A percentile compares a stretch with the other conserved stretches of the same genome.
Evolutionary conservation across 2,888 invertebrate species (phyloP).

Genomic region (Odontothrips loti): DNA sequence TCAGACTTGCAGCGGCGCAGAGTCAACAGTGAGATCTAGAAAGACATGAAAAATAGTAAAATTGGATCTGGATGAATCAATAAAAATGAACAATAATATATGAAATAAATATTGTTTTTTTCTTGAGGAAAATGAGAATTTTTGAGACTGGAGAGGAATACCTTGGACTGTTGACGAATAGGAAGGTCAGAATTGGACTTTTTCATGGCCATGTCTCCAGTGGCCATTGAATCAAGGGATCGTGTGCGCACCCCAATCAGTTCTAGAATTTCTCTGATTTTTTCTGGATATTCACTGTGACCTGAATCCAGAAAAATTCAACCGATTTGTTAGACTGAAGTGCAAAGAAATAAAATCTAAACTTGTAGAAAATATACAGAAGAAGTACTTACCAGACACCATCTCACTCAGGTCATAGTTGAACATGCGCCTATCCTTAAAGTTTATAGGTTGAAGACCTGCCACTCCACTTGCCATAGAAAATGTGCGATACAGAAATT

Average conservation of each 20-base stretch:
- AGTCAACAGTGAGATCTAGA: not conserved
- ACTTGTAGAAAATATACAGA: not conserved
- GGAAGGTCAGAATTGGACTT: constrained; percentile 1
- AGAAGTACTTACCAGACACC: constrained; percentile 47
- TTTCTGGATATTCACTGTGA: constrained; percentile 56
- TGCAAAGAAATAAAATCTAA: constrained; percentile 3
- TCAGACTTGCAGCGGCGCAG: constrained; percentile 1
- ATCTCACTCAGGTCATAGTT: constrained; percentile 58
- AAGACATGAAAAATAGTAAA: not conserved
- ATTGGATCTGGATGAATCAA: not conserved
- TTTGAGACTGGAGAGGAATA: not conserved
- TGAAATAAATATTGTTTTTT: not conserved
- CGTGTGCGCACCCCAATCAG: constrained; percentile 44
- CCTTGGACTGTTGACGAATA: not conserved
- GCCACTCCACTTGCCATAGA: constrained; percentile 57
- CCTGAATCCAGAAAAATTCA: constrained; percentile 46
- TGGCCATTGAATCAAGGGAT: constrained; percentile 25
- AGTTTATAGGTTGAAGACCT: constrained; percentile 55
- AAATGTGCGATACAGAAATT: constrained; percentile 61
- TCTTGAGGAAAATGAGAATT: not conserved
- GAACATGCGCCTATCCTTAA: constrained; percentile 52
- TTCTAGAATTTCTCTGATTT: constrained; percentile 53
- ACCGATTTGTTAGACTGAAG: not conserved
- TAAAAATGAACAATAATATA: not conserved
- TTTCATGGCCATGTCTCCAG: constrained; percentile 4